Evolutionary conservation across 2,113 vertebrate species (phyloP).

Genomic region (Dromiciops gliroides): DNA sequence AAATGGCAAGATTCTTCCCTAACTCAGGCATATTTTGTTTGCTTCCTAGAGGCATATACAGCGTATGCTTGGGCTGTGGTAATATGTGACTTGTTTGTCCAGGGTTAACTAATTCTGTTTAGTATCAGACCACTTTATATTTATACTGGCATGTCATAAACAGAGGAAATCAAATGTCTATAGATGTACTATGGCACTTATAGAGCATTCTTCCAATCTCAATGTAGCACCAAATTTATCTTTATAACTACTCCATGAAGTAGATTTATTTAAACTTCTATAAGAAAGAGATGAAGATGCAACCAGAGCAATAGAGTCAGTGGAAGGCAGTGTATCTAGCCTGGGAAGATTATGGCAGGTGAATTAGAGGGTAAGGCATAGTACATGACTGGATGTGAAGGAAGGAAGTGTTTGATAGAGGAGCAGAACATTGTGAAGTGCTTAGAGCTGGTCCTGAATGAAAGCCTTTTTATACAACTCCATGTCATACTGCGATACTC

Average conservation of each 20-base stretch:
- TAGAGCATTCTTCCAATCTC: background rate
- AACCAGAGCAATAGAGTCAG: background rate
- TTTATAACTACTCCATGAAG: conserved; percentile 2
- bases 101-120: background rate
- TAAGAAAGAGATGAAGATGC: background rate
- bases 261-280: background rate
- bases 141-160: background rate
- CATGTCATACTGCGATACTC: background rate
- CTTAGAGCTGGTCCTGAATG: background rate
- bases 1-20: background rate
- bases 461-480: conserved; percentile 14
- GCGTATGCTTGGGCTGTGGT: background rate
- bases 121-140: background rate
- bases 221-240: background rate
- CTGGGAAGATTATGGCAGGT: background rate
- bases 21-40: background rate
- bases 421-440: background rate
- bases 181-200: background rate
- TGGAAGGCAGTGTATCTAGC: background rate
- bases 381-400: background rate
- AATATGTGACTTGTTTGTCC: background rate
- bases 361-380: background rate
- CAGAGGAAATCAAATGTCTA: background rate
- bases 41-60: background rate
- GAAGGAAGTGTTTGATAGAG: background rate